Conservation (phyloP, 2,113 vertebrate species). For the Nipponia nippon region DNA sequence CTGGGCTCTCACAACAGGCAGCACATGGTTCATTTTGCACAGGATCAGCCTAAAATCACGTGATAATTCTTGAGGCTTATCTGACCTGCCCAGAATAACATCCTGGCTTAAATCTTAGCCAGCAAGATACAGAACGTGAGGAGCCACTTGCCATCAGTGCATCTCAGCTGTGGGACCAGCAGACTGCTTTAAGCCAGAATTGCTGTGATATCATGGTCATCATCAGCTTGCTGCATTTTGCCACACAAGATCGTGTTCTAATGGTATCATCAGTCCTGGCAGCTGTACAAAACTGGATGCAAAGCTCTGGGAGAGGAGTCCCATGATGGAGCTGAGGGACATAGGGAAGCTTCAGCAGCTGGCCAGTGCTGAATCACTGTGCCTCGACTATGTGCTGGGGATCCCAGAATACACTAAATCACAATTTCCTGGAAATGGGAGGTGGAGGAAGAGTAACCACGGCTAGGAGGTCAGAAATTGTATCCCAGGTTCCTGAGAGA, state of each 20-base stretch:
- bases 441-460: neutral
- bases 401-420: neutral
- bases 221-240: neutral
- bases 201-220: neutral
- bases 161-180: neutral
- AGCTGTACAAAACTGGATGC: neutral
- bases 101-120: neutral
- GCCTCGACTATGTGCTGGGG: neutral
- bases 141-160: neutral
- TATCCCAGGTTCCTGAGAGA: neutral
- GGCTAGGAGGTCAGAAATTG: neutral
- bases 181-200: neutral
- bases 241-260: neutral
- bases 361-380: neutral
- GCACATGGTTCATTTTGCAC: neutral
- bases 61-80: neutral
- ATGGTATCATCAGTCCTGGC: neutral
- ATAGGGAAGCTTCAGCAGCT: neutral
- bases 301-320: neutral
- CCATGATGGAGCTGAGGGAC: neutral
- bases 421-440: neutral
- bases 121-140: neutral
- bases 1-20: neutral
- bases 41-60: neutral
- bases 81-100: neutral